Evolutionary conservation across 1,140 invertebrate species (phyloP), one percentile per base, ranked within the genome.

Genomic region (Monochamus saltuarius): DNA sequence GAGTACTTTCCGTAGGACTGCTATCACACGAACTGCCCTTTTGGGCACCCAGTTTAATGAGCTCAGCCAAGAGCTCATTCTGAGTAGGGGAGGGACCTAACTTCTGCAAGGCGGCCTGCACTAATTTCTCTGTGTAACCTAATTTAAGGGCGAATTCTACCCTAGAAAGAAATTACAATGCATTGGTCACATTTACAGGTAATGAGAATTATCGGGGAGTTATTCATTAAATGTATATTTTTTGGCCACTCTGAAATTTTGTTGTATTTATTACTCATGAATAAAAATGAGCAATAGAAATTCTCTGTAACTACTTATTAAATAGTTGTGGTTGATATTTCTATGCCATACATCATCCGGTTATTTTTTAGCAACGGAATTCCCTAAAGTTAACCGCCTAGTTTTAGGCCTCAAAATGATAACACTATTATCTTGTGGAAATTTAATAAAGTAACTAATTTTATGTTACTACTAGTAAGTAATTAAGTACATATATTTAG

Each of bases 141-240:
- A 97, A 79, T 77, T 95, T 96, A 29, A 93, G 77, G 0, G 88
- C 91, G 70, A 93, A 93, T 73, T 93, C 89, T 4, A 94, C 82
- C 62, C 80, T 77, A 50, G 7, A 62, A 59, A 43, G 9, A 29
- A 52, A 45, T 42, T 29, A 29, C 22, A 29, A 29, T 29, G 22
- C 22, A 29, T 29, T 29, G 22, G 22, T 29, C 22, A 29, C 6
- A 29, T 29, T 29, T 29, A 6, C 2, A 29, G 6, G 22, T 29
- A 29, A 29, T 6, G 6, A 29, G 6, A 29, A 29, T 29, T 6
- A 29, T 29, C 22, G 22, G 22, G 22, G 22, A 29, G 22, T 29
- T 29, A 29, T 29, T 29, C 22, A 6, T 29, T 29, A 6, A 29
- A 3, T 29, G 22, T 29, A 29, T 3, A 29, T 29, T 29, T 2